phyloP scores from a whole-genome alignment of 1,140 invertebrate species.

The Habropoda laboriosa region DNA sequence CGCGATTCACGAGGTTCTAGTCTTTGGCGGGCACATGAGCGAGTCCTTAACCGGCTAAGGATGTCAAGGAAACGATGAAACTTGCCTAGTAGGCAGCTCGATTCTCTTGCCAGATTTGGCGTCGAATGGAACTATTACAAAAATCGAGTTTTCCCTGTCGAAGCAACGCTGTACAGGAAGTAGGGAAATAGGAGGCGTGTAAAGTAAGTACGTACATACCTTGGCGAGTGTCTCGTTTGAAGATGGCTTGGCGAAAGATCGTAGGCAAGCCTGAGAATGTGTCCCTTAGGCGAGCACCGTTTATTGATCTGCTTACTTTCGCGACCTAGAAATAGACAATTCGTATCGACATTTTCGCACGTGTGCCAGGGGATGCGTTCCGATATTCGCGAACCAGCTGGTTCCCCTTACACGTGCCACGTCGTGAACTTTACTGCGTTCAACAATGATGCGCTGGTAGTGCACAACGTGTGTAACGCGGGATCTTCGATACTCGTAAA shows the following conservation, averaged over 20 bases:
- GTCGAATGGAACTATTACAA: not conserved
- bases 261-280: not conserved
- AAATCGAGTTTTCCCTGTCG: not conserved
- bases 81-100: slow-evolving; percentile 30
- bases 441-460: not conserved
- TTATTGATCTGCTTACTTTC: slow-evolving; percentile 43
- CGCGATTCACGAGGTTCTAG: slow-evolving; percentile 30
- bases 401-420: not conserved
- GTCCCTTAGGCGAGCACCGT: slow-evolving; percentile 1
- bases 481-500: not conserved
- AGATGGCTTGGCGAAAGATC: not conserved
- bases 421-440: slow-evolving; percentile 20
- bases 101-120: slow-evolving; percentile 40
- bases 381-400: not conserved
- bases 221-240: too few species aligned
- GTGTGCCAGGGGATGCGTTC: slow-evolving; percentile 19
- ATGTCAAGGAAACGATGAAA: slow-evolving; percentile 63
- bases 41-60: slow-evolving; percentile 49
- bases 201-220: too few species aligned
- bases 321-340: slow-evolving; percentile 47
- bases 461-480: not conserved
- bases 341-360: slow-evolving; percentile 47
- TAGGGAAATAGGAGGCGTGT: not conserved
- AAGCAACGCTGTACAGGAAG: not conserved
- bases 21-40: slow-evolving; percentile 39